These are phyloP conservation scores for Arothron firmamentum DNA, from an alignment of 2,113 vertebrate genomes.

Conservation along the genomic window DNA sequence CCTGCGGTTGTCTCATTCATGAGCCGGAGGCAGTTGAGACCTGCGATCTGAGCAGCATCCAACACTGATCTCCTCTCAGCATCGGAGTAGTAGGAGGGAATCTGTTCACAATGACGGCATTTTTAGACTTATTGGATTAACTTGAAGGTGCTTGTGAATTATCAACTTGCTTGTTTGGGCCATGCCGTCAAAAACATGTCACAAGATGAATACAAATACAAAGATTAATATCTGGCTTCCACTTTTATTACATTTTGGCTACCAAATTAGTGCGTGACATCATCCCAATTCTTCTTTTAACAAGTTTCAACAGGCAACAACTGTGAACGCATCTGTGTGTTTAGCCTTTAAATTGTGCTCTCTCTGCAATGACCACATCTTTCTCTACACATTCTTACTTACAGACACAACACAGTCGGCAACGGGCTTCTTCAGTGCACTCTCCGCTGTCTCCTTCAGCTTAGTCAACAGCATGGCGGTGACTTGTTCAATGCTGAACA, in stretches of 20 bases:
- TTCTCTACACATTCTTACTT: constrained; percentile 61
- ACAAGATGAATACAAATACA: no score
- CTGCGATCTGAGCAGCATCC: constrained; percentile 96
- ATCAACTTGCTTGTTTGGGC: no score
- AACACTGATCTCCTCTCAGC: constrained; percentile 93
- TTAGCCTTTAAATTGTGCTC: background rate
- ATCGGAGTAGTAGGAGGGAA: constrained; percentile 94
- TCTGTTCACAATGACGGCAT: constrained; percentile 66
- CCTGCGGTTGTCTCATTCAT: constrained; percentile 98
- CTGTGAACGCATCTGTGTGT: constrained; percentile 1
- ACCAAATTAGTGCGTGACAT: no score
- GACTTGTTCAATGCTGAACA: constrained; percentile 92
- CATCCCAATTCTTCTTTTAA: background rate
- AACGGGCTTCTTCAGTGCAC: constrained; percentile 91
- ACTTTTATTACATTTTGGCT: no score
- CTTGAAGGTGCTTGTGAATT: no score
- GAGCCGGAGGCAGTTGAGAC: constrained; percentile 91
- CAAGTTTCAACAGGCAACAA: constrained; percentile 6
- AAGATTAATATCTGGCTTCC: no score
- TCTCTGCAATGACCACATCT: background rate
- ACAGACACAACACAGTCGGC: constrained; percentile 96
- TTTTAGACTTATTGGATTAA: background rate
- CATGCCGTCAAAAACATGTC: no score
- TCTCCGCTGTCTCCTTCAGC: constrained; percentile 93
- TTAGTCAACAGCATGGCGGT: constrained; percentile 96